A percentile compares a stretch with the other conserved stretches of the same genome.
phyloP scores from a whole-genome alignment of 2,888 invertebrate species.

The Calameuta idolon region DNA sequence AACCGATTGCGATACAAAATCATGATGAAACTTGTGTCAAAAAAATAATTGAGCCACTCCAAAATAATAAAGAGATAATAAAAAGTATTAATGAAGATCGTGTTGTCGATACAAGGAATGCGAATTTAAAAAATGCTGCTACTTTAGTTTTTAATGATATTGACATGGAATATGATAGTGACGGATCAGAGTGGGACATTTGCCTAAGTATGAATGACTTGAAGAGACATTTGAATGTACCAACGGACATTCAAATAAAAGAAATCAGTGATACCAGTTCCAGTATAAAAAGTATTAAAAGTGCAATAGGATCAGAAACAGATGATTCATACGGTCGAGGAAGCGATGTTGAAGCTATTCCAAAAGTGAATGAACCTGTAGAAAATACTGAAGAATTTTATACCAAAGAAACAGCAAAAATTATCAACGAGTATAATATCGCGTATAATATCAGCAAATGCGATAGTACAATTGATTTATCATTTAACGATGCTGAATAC shows the following conservation, averaged over 20 bases:
- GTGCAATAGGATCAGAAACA: neutral
- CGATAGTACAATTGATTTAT: neutral
- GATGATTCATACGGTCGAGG: conserved; percentile 16
- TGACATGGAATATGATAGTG: conserved; percentile 24
- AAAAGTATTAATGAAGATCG: neutral
- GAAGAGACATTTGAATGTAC: neutral
- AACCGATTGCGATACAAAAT: neutral
- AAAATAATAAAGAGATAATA: neutral
- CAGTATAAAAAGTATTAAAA: neutral
- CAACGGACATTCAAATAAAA: neutral
- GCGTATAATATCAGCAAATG: neutral
- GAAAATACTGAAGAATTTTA: neutral
- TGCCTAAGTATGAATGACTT: neutral
- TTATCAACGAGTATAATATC: neutral
- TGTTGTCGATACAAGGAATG: neutral
- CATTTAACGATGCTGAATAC: neutral
- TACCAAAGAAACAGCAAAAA: neutral
- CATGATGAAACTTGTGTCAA: neutral
- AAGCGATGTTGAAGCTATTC: conserved; percentile 7
- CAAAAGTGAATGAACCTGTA: neutral
- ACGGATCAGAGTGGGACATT: conserved; percentile 30
- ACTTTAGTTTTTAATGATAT: conserved; percentile 32
- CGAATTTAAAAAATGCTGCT: neutral
- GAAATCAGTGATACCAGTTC: neutral
- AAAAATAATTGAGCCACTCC: neutral